Percentiles rank a stretch among this genome's conserved stretches.
phyloP scores from a whole-genome alignment of 1,140 invertebrate species.

The Danaus melanippus region DNA sequence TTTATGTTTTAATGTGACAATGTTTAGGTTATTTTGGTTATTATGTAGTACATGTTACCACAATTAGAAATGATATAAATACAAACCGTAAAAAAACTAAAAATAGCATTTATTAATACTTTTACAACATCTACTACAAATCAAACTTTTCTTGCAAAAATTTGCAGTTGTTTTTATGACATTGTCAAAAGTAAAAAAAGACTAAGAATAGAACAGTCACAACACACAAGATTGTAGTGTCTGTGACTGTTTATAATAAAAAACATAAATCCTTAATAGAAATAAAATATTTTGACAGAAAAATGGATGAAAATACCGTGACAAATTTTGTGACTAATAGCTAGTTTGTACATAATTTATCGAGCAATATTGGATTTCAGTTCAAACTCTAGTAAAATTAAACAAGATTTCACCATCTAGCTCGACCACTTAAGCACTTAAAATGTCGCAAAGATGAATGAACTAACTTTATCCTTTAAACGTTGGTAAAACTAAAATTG shows the following conservation, averaged over 20 bases:
- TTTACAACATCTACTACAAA: slow-evolving; percentile 23
- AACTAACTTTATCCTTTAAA: slow-evolving; percentile 32
- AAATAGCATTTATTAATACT: slow-evolving; percentile 29
- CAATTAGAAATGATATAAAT: background rate
- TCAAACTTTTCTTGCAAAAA: slow-evolving; percentile 12
- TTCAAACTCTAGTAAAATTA: slow-evolving; percentile 32
- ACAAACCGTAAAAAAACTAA: slow-evolving; percentile 27
- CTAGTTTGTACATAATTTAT: slow-evolving; percentile 8
- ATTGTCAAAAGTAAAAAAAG: slow-evolving; percentile 9
- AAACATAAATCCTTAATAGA: too few species aligned
- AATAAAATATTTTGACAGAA: too few species aligned
- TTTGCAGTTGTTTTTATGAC: slow-evolving; percentile 14
- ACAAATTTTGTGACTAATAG: too few species aligned
- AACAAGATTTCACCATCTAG: slow-evolving; percentile 41
- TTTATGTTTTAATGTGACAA: too few species aligned
- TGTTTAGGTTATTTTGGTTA: too few species aligned
- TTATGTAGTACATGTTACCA: too few species aligned
- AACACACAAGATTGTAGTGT: too few species aligned
- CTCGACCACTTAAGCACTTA: slow-evolving; percentile 47
- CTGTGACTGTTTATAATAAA: too few species aligned
- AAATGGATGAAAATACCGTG: too few species aligned
- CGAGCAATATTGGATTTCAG: slow-evolving; percentile 6
- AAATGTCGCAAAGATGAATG: slow-evolving; percentile 52
- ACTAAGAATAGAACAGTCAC: too few species aligned
- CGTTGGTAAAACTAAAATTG: background rate